A percentile compares a stretch with the other conserved stretches of the same genome.
Evolutionary conservation across 2,113 vertebrate species (phyloP).

Genomic region (Phalacrocorax brasilianus): DNA sequence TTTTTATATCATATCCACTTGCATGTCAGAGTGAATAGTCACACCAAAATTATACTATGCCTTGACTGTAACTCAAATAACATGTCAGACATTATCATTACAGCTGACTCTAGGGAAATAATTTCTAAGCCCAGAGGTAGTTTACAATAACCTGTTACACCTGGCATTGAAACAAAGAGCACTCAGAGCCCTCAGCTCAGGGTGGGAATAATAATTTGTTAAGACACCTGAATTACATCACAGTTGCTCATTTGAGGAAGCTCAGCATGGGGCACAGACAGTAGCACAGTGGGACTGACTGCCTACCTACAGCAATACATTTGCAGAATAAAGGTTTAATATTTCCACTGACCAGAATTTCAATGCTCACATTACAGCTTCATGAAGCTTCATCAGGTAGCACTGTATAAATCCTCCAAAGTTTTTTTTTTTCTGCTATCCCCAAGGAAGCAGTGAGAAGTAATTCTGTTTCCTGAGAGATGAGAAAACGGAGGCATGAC

Average conservation of each 20-base stretch:
- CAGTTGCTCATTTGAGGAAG: background rate
- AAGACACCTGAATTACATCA: background rate
- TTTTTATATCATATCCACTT: background rate
- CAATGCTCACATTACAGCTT: background rate
- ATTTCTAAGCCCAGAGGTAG: background rate
- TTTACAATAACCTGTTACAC: background rate
- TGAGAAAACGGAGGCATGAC: background rate
- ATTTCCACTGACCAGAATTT: constrained; percentile 12
- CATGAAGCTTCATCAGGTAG: background rate
- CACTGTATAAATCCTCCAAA: background rate
- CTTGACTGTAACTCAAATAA: background rate
- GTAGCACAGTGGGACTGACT: background rate
- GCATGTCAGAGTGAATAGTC: background rate
- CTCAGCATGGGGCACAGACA: background rate
- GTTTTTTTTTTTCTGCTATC: background rate
- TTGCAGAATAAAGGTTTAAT: background rate
- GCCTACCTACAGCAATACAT: background rate
- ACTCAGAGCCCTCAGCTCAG: background rate
- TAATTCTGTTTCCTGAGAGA: background rate
- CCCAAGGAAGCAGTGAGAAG: background rate
- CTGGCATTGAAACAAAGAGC: background rate
- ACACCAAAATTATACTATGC: background rate
- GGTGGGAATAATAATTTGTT: background rate
- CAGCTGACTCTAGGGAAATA: background rate
- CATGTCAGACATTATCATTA: background rate